Base-by-base conservation (phyloP, 2,113 vertebrate genomes). In the rabbit (Oryctolagus cuniculus) region DNA sequence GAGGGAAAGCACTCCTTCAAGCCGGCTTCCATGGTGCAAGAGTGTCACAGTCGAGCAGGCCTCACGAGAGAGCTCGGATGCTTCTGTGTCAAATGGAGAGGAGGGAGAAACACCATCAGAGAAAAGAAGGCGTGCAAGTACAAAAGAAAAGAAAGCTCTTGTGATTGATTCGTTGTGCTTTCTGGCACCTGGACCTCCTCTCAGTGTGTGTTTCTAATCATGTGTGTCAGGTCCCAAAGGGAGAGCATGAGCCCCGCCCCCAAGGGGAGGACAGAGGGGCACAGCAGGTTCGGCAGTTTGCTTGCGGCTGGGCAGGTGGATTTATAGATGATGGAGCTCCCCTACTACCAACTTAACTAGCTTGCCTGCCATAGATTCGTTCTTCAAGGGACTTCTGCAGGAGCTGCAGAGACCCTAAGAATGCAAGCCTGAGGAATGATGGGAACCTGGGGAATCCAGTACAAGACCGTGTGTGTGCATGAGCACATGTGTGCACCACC, bases 401-500 rank as follows among this genome's bases (percentile, higher is more conserved):
- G 83, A 64, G 53, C 49, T 58, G 25, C 51, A 24, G 31, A 25
- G n/a, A 5, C 25, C 29, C 51, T 84, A 9, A 17, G 29, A 22
- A 63, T 6, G 3, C 1, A 21, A 22, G 7, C 38, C 66, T 51
- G 72, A 55, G 24, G 61, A 7, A 25, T 2, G 1, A 3, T 10
- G 29, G 34, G 34, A 49, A 24, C 0, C 0, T 16, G 16, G 8
- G 10, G 2, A 36, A 53, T 27, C 4, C 9, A 12, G 5, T 7
- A 3, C 17, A 24, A 24, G 13, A 3, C 36, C 1, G 22, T 6
- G 44, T 58, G 55, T 58, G 31, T 2, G 44, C 44, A 16, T 9
- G 24, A 51, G 34, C 1, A 0, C 2, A 3, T 12, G 0, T 0
- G 29, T n/a, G 25, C 1, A 1, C 4, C 11, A 58, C 51, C 89